Conservation (phyloP, 2,797 vertebrate genomes). For the Takifugu ocellatus region DNA sequence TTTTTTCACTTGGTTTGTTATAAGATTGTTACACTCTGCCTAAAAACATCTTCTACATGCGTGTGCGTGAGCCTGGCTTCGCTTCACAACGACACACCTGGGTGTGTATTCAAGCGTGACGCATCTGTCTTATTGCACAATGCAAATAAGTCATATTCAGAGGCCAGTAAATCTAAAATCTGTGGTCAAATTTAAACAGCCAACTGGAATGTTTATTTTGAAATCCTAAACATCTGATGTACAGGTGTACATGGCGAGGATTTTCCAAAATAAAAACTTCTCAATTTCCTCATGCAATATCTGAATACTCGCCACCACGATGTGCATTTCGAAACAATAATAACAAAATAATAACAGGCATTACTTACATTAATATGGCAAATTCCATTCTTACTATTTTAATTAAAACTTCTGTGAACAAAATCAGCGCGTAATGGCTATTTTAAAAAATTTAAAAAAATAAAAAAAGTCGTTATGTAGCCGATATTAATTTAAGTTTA, state of each 20-base stretch:
- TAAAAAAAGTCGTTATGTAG: too few species aligned
- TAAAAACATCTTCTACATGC: conserved; percentile 8
- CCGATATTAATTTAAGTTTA: too few species aligned
- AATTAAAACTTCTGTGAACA: not conserved
- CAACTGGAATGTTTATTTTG: not conserved
- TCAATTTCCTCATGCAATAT: not conserved
- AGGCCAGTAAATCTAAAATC: not conserved
- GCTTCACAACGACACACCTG: conserved; percentile 1
- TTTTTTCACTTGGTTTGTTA: conserved; percentile 17
- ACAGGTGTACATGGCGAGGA: not conserved
- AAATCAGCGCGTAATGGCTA: too few species aligned
- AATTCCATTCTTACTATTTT: not conserved
- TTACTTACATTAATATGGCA: not conserved
- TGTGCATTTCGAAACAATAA: not conserved
- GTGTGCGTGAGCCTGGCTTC: not conserved
- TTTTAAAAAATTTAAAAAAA: too few species aligned
- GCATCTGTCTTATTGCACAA: not conserved
- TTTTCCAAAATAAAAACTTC: not conserved
- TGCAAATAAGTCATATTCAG: not conserved
- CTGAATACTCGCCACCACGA: not conserved
- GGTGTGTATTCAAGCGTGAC: not conserved
- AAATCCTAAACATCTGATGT: conserved; percentile 20
- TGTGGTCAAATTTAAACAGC: not conserved
- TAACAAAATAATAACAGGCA: not conserved
- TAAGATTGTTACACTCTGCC: not conserved